phyloP scores from a whole-genome alignment of 2,888 invertebrate species.

The Netelia inedita region DNA sequence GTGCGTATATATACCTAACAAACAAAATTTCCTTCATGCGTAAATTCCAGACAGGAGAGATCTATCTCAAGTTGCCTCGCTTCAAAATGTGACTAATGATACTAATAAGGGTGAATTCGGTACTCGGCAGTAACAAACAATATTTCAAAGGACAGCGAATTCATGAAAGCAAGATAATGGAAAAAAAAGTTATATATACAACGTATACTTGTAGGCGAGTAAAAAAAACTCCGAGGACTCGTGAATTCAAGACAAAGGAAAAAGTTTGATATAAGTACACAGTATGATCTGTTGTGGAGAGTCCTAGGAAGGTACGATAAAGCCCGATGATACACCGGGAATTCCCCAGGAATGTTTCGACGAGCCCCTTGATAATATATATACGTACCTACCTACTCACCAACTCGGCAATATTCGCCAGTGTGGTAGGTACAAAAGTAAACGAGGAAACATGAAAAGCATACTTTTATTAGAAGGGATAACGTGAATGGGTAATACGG shows the following conservation, averaged over 20 bases:
- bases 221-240: constrained; percentile 3
- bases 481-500: constrained; percentile 23
- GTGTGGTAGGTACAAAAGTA: not conserved
- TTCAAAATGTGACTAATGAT: not conserved
- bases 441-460: constrained; percentile 26
- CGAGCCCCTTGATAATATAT: no score
- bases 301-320: not conserved
- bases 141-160: not conserved
- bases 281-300: constrained; percentile 1
- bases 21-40: not conserved
- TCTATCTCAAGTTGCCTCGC: not conserved
- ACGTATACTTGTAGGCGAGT: not conserved
- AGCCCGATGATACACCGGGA: no score
- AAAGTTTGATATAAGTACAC: constrained; percentile 7
- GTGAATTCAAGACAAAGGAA: constrained; percentile 2
- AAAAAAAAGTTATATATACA: not conserved
- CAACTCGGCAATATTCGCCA: no score
- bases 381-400: no score
- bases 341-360: no score
- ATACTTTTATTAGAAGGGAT: constrained; percentile 64
- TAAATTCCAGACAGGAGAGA: not conserved
- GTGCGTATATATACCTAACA: no score
- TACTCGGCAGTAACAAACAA: not conserved
- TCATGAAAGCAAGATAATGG: not conserved
- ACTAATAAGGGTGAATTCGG: not conserved